phyloP scores from a whole-genome alignment of 1,140 invertebrate species.

The Pygmarrhopalites habei region DNA sequence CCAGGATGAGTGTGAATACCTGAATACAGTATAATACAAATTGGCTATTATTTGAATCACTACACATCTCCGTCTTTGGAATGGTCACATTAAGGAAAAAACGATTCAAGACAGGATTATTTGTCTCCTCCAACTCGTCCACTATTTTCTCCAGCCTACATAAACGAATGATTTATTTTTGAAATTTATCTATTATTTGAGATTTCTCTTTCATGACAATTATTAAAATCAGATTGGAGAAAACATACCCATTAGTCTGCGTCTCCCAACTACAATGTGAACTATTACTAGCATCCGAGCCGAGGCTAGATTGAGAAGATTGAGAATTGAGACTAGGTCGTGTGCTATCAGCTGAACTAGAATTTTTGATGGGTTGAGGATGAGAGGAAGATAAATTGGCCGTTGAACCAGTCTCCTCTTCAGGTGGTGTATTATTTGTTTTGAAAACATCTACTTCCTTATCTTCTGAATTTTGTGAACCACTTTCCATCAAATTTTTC shows the following conservation, averaged over 20 bases:
- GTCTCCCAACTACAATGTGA: slow-evolving; percentile 20
- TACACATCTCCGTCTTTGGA: slow-evolving; percentile 41
- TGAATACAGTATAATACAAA: slow-evolving; percentile 45
- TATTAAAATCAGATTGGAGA: too few relatives aligned
- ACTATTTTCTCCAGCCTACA: slow-evolving; percentile 39
- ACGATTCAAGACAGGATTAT: slow-evolving; percentile 40
- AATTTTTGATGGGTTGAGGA: slow-evolving; percentile 3
- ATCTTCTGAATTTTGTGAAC: neutral
- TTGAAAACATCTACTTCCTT: neutral
- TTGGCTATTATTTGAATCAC: slow-evolving; percentile 40
- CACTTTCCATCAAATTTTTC: slow-evolving; percentile 18
- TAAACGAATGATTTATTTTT: slow-evolving; percentile 21
- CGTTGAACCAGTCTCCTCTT: too few relatives aligned
- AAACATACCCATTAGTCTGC: too few relatives aligned
- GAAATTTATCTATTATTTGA: slow-evolving; percentile 27
- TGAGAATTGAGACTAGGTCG: slow-evolving; percentile 22
- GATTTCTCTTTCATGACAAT: too few relatives aligned
- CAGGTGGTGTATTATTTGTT: neutral
- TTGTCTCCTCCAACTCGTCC: slow-evolving; percentile 42
- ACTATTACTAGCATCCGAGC: slow-evolving; percentile 21
- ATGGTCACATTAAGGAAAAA: slow-evolving; percentile 44
- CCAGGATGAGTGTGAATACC: too few relatives aligned
- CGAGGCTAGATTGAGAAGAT: slow-evolving; percentile 25
- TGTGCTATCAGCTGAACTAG: neutral
- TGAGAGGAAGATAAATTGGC: neutral